Conservation (phyloP, 2,888 invertebrate genomes). For the Hololepta plana region DNA sequence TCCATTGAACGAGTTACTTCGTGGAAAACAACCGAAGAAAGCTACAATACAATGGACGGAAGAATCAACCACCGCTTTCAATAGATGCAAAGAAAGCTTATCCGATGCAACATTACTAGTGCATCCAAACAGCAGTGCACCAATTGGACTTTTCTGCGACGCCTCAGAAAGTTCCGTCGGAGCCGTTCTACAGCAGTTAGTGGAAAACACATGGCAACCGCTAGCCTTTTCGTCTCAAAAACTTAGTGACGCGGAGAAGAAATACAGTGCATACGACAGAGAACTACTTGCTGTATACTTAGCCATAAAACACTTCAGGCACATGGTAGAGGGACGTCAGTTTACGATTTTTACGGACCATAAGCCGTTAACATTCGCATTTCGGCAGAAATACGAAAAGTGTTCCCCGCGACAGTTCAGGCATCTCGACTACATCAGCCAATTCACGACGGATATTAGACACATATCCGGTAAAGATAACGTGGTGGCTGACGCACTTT, state of each 20-base stretch:
- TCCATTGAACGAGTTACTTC: too few species aligned
- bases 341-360: constrained; percentile 9
- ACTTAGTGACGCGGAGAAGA: constrained; percentile 16
- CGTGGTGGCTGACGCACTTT: too few species aligned
- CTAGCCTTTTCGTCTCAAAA: constrained; percentile 21
- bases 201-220: constrained; percentile 15
- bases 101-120: constrained; percentile 17
- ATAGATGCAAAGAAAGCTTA: too few species aligned
- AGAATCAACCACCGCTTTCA: too few species aligned
- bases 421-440: too few species aligned
- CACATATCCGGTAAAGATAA: too few species aligned
- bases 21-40: too few species aligned
- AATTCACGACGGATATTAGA: too few species aligned
- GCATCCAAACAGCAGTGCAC: constrained; percentile 15
- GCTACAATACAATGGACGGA: too few species aligned
- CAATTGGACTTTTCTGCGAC: constrained; percentile 16
- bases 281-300: constrained; percentile 9
- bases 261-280: constrained; percentile 11
- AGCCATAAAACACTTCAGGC: constrained; percentile 8
- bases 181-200: constrained; percentile 19
- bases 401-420: too few species aligned
- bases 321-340: constrained; percentile 7
- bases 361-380: constrained; percentile 8
- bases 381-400: too few species aligned
- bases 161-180: constrained; percentile 21